Percentiles rank a stretch among this genome's conserved stretches.
Evolutionary conservation across 1,140 invertebrate species (phyloP).

Genomic region (Magallana ariakensis): DNA sequence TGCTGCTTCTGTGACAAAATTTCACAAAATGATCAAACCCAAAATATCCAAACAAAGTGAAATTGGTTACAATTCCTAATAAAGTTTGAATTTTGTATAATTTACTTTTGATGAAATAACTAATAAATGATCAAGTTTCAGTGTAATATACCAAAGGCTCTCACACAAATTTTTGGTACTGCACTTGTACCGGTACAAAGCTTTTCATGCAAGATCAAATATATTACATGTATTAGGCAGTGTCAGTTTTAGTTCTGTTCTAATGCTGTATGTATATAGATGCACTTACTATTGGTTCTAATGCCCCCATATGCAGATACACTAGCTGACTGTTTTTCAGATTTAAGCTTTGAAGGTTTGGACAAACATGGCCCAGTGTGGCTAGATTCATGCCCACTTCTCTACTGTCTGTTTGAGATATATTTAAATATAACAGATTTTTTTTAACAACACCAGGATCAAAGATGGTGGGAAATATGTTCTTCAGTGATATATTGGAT

Average conservation of each 20-base stretch:
- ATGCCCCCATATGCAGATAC: background rate
- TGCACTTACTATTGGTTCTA: too few relatives aligned
- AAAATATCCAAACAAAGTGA: background rate
- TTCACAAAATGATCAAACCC: background rate
- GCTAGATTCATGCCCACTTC: conserved; percentile 58
- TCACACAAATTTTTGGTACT: too few relatives aligned
- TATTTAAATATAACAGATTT: conserved; percentile 65
- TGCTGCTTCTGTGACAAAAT: conserved; percentile 1
- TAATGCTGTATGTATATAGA: too few relatives aligned
- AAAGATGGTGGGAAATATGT: conserved; percentile 59
- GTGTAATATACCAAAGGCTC: too few relatives aligned
- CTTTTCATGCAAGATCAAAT: too few relatives aligned
- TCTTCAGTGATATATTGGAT: conserved; percentile 66
- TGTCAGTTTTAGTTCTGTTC: too few relatives aligned
- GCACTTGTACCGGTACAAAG: too few relatives aligned
- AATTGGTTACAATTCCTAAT: background rate
- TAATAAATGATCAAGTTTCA: too few relatives aligned
- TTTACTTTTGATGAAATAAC: too few relatives aligned
- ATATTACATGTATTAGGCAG: too few relatives aligned
- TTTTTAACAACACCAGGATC: conserved; percentile 56
- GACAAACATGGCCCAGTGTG: conserved; percentile 64
- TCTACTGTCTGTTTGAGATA: conserved; percentile 67
- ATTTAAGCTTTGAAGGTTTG: conserved; percentile 69
- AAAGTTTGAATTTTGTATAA: background rate
- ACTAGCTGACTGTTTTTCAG: conserved; percentile 67